Percentiles rank a stretch among this genome's conserved stretches.
These are phyloP conservation scores for Tinamus major DNA, from an alignment of 2,797 vertebrate species.

Conservation along the genomic window DNA sequence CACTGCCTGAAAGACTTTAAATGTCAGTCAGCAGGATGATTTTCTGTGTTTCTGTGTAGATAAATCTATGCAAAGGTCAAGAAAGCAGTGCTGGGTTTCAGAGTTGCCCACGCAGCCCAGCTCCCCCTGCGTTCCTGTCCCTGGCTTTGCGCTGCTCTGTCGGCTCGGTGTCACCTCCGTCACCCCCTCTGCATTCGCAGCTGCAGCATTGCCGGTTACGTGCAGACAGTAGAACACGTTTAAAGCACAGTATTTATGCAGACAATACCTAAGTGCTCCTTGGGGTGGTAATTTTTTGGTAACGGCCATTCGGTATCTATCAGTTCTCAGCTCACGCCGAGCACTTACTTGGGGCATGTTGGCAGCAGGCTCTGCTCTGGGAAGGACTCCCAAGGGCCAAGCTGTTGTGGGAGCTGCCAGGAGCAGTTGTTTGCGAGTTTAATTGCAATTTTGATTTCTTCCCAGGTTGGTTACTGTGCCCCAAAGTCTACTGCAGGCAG, in stretches of 20 bases:
- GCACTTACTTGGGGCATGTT: background rate
- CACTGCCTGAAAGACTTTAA: background rate
- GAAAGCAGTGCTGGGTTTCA: background rate
- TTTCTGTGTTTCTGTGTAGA: conserved; percentile 3
- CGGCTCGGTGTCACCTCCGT: background rate
- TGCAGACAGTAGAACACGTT: background rate
- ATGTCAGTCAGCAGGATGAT: background rate
- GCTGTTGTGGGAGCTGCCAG: background rate
- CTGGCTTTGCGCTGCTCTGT: background rate
- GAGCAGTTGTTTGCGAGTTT: background rate
- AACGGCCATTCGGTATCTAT: background rate
- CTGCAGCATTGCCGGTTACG: background rate
- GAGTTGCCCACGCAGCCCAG: background rate
- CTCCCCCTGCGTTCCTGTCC: background rate
- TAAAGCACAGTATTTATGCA: background rate
- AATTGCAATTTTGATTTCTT: background rate
- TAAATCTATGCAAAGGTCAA: background rate
- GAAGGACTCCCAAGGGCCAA: background rate
- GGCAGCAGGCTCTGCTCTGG: background rate
- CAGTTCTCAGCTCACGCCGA: rapidly evolving
- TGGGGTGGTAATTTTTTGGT: background rate
- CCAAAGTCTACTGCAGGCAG: background rate
- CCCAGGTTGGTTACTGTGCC: background rate
- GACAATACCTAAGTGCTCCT: background rate
- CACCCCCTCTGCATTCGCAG: background rate